Conservation (phyloP, 2,888 invertebrate genomes). For the Phrixothrix hirtus region DNA sequence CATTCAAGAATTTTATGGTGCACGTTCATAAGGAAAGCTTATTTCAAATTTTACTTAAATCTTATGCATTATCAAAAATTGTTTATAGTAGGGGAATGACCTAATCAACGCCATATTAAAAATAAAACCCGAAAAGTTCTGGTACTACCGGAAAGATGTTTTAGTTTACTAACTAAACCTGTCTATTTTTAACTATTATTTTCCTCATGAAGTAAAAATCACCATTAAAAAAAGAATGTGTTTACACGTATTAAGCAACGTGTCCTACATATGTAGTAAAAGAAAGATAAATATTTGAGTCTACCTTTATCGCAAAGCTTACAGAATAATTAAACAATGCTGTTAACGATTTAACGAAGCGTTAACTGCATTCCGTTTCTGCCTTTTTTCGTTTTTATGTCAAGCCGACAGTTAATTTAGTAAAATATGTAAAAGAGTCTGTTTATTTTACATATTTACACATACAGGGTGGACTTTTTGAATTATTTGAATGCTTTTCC, state of each 20-base stretch:
- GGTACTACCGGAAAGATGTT: no score
- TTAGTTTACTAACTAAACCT: no score
- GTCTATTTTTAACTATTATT: no score
- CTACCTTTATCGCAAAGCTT: conserved; percentile 25
- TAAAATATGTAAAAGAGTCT: conserved; percentile 2
- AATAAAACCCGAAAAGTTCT: no score
- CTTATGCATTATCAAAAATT: conserved; percentile 5
- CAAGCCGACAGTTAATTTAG: conserved; percentile 8
- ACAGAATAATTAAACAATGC: conserved; percentile 22
- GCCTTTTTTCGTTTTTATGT: conserved; percentile 6
- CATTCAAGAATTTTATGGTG: no score
- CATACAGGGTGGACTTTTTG: no score
- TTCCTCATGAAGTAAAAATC: no score
- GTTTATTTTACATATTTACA: no score
- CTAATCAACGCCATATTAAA: no score
- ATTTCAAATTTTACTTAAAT: background rate
- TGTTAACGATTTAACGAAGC: conserved; percentile 26
- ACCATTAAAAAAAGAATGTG: conserved; percentile 11
- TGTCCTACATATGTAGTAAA: conserved; percentile 18
- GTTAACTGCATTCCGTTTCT: conserved; percentile 18
- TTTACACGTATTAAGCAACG: conserved; percentile 15
- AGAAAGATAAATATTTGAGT: conserved; percentile 25
- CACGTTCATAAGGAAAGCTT: no score
- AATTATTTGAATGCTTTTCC: no score
- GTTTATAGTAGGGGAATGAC: no score